phyloP scores from a whole-genome alignment of 2,113 vertebrate genomes.

The Alethe castanea region DNA sequence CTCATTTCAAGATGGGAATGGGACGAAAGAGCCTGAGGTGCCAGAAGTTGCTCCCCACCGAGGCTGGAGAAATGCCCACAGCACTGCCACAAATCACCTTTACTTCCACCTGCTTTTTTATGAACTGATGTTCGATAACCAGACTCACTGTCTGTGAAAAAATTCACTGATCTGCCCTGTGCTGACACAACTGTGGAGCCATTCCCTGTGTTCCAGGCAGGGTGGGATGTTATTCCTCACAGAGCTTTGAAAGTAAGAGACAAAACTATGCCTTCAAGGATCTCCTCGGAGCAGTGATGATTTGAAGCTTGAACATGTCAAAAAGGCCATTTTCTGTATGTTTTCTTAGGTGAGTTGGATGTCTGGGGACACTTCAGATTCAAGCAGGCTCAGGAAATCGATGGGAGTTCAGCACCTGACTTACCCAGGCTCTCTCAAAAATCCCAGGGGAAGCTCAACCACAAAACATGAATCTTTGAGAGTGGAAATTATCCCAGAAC shows the following conservation, averaged over 20 bases:
- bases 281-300: neutral
- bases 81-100: neutral
- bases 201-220: neutral
- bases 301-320: neutral
- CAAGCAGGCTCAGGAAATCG: slow-evolving; percentile 7
- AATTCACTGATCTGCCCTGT: neutral
- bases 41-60: neutral
- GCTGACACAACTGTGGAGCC: neutral
- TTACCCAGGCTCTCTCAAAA: neutral
- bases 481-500: neutral
- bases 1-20: neutral
- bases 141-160: neutral
- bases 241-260: neutral
- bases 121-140: neutral
- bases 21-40: neutral
- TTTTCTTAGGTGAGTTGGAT: neutral
- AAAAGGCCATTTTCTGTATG: neutral
- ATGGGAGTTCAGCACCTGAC: slow-evolving; percentile 11
- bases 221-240: neutral
- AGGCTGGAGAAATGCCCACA: neutral
- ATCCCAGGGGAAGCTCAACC: neutral
- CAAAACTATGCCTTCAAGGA: neutral
- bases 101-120: neutral
- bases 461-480: neutral
- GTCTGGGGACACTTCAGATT: neutral